A percentile compares a stretch with the other conserved stretches of the same genome.
Conservation (phyloP, 1,140 invertebrate species). For the Helicorthomorpha holstii region DNA sequence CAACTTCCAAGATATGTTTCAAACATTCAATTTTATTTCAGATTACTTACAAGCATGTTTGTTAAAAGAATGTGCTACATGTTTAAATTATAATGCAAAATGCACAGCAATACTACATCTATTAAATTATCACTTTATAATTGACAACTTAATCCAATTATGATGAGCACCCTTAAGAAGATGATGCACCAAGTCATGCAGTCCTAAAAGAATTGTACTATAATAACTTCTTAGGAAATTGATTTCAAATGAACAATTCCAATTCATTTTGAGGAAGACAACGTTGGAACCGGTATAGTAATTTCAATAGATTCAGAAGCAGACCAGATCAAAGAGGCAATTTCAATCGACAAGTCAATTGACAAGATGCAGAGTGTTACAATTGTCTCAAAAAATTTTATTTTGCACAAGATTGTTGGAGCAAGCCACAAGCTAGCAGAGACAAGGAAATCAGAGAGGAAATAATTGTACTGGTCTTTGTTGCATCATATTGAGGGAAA, state of each 20-base stretch:
- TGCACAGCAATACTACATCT: too few relatives aligned
- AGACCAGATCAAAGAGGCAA: neutral
- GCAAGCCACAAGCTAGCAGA: neutral
- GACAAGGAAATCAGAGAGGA: neutral
- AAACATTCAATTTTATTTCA: too few relatives aligned
- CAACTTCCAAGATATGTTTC: too few relatives aligned
- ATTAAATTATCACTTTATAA: too few relatives aligned
- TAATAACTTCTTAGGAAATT: neutral
- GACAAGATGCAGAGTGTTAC: neutral
- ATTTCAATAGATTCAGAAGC: neutral
- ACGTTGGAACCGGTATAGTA: neutral
- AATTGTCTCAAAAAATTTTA: neutral
- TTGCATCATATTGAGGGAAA: neutral
- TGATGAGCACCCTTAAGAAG: neutral
- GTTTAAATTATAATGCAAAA: too few relatives aligned
- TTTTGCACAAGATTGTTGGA: neutral
- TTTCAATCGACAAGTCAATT: neutral
- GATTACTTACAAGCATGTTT: too few relatives aligned
- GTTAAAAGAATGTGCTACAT: too few relatives aligned
- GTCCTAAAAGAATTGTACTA: neutral
- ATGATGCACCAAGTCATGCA: neutral
- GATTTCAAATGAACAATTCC: neutral
- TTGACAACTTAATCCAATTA: neutral
- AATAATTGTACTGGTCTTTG: neutral
- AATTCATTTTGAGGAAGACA: neutral